These are phyloP conservation scores for Augiades crinisus DNA, from an alignment of 2,888 invertebrate genomes.

Conservation along the genomic window DNA sequence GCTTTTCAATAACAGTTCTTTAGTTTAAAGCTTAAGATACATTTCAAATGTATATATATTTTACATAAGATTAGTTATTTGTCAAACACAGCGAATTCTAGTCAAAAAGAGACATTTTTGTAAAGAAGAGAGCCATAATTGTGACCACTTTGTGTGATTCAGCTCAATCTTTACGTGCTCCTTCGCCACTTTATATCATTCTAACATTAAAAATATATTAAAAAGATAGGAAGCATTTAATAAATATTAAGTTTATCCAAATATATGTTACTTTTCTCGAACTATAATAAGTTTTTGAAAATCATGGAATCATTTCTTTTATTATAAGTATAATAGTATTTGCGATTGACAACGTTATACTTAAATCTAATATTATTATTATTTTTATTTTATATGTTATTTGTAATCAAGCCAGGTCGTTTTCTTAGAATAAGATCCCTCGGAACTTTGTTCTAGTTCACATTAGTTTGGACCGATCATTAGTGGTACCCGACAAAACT, in stretches of 20 bases:
- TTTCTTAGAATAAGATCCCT: constrained; percentile 54
- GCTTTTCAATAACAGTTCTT: constrained; percentile 20
- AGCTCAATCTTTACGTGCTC: not conserved
- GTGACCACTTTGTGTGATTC: not conserved
- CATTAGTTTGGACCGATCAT: too few species aligned
- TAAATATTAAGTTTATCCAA: not conserved
- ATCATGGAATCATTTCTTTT: not conserved
- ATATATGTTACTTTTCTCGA: not conserved
- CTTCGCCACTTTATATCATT: not conserved
- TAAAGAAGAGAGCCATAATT: not conserved
- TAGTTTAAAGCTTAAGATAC: constrained; percentile 34
- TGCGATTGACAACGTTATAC: constrained; percentile 72
- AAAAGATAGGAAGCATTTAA: not conserved
- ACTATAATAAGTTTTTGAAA: not conserved
- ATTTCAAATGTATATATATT: constrained; percentile 26
- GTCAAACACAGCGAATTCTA: constrained; percentile 77
- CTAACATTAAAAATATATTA: not conserved
- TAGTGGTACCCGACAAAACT: too few species aligned
- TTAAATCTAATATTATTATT: constrained; percentile 45
- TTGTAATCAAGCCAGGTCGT: constrained; percentile 67
- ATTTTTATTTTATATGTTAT: constrained; percentile 39
- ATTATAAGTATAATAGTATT: too few species aligned
- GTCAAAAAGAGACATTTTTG: constrained; percentile 33
- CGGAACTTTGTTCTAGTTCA: constrained; percentile 31
- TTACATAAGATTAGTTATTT: constrained; percentile 55